phyloP scores from a whole-genome alignment of 2,888 invertebrate species.

The Drosophila pullipes region DNA sequence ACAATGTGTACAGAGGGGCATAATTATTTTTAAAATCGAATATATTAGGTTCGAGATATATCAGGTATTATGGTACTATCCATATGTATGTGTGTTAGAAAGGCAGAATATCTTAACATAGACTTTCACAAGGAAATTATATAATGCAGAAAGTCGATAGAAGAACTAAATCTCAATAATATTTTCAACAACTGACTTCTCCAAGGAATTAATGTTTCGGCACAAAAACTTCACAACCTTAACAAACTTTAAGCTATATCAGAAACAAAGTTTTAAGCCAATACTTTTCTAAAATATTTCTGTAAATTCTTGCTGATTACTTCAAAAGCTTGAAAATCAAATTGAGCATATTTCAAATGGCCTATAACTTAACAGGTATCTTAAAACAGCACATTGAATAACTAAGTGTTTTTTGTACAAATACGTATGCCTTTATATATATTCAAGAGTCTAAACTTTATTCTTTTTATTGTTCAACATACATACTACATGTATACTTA shows the following conservation, averaged over 20 bases:
- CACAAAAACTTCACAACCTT: not conserved
- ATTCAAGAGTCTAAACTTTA: not conserved
- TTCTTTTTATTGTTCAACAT: constrained; percentile 12
- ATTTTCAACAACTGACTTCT: not conserved
- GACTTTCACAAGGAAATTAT: not conserved
- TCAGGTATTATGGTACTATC: not conserved
- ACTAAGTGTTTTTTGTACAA: constrained; percentile 9
- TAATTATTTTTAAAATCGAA: constrained; percentile 1
- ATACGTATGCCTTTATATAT: constrained; percentile 1
- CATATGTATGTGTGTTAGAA: constrained; percentile 2
- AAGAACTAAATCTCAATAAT: not conserved
- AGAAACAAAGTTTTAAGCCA: not conserved
- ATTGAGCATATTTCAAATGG: not conserved
- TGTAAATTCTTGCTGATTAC: not conserved
- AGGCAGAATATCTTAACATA: not conserved
- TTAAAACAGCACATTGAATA: not conserved
- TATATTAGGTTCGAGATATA: not conserved
- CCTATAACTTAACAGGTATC: not conserved
- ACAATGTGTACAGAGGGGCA: constrained; percentile 1
- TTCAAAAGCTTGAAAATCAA: not conserved
- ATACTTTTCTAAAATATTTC: not conserved
- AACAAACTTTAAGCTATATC: not conserved
- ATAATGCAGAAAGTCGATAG: not conserved
- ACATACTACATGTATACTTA: constrained; percentile 6
- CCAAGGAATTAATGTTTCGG: not conserved